Evolutionary conservation across 2,113 vertebrate species (phyloP), one percentile per base, ranked within the genome.

Genomic region (Dendrocopos noguchii): DNA sequence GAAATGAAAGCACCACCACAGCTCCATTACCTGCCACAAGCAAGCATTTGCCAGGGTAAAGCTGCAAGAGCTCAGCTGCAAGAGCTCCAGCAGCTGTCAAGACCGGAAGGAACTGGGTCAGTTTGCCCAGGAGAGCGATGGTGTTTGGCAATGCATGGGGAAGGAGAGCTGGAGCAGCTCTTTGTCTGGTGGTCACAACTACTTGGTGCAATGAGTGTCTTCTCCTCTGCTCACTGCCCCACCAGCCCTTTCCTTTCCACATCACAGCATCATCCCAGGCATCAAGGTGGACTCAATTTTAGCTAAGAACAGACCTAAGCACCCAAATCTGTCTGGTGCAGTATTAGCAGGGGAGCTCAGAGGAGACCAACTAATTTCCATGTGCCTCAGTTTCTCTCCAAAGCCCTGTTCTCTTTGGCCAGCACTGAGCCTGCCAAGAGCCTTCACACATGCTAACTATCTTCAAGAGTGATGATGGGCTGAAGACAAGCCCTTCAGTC

Each of bases 201-300:
- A 3, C 1, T 1, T 4, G 0, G 15, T 21, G 10, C 29, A 17
- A 22, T 0, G 0, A 2, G 28, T 15, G 50, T 47, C 36, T 27
- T 71, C 82, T 68, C 4, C 7, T 84, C 76, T 33, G 25, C 27
- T 70, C 2, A 1, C 13, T 77, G 68, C 42, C 65, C 13, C 84
- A 22, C 24, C 50, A 66, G 2, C 24, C 39, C 28, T 2, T 1
- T 0, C 19, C 36, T 66, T 61, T 34, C 59, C n/a, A 22, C 8
- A 25, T 27, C 14, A 10, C 61, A 83, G 57, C 61, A 42, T n/a
- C 75, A 60, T 21, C 56, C 2, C 4, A 57, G 70, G 28, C 44
- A 56, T 57, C 0, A 0, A 46, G 27, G 10, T 5, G 19, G 34
- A 21, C 18, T 75, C 73, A 21, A 8, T 11, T 19, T 59, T 50